Conservation (phyloP, 2,888 invertebrate genomes). For the Scaptomyza reducta region DNA sequence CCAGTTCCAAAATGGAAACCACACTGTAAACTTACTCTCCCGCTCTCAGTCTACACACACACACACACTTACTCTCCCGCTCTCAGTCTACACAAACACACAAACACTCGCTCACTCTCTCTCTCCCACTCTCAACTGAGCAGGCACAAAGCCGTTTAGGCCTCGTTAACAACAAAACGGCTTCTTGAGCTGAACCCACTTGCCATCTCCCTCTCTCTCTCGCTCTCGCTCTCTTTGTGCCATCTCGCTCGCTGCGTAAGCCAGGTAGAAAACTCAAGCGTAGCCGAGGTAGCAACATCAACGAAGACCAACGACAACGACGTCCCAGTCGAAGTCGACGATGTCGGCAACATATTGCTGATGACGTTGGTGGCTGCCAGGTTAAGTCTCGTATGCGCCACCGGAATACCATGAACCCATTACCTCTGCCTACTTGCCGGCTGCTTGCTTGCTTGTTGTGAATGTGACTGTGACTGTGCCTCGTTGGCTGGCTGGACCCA, state of each 20-base stretch:
- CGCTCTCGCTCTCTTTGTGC: conserved; percentile 45
- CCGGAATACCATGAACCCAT: conserved; percentile 79
- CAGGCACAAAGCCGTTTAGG: conserved; percentile 68
- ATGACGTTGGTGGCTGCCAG: conserved; percentile 63
- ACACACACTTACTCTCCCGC: conserved; percentile 2
- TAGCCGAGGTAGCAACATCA: conserved; percentile 80
- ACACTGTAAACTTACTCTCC: conserved; percentile 12
- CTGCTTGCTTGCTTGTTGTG: neutral
- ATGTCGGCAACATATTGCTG: conserved; percentile 68
- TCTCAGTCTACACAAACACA: conserved; percentile 1
- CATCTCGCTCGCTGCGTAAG: conserved; percentile 81
- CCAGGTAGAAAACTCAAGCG: conserved; percentile 81
- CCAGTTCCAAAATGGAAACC: conserved; percentile 67
- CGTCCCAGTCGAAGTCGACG: conserved; percentile 45
- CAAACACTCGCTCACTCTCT: conserved; percentile 2
- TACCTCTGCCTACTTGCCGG: conserved; percentile 50
- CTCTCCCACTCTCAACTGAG: conserved; percentile 15
- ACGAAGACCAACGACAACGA: conserved; percentile 34
- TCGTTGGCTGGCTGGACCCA: conserved; percentile 34
- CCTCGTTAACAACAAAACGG: conserved; percentile 78
- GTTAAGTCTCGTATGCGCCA: conserved; percentile 73
- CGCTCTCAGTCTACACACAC: neutral
- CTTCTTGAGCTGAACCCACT: conserved; percentile 62
- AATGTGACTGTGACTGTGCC: conserved; percentile 26
- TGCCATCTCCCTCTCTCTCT: conserved; percentile 59